Percentiles rank a stretch among this genome's conserved stretches.
These are phyloP conservation scores for Dicyrtoma fusca DNA, from an alignment of 2,888 invertebrate species.

Conservation along the genomic window DNA sequence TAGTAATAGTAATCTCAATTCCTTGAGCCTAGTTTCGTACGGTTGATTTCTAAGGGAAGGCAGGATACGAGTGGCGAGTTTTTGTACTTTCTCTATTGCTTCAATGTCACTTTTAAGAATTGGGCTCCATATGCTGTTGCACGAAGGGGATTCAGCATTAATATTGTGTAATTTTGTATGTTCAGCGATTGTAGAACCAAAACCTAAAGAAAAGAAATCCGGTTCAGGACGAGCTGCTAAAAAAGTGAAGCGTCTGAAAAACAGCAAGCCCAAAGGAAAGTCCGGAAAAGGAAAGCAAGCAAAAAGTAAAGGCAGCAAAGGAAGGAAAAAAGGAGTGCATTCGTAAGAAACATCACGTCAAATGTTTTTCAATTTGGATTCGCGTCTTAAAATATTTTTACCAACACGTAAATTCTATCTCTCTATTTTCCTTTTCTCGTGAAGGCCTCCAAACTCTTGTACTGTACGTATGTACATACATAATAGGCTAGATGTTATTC, in stretches of 20 bases:
- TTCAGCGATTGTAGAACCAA: not conserved
- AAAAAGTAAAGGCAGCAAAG: conserved; percentile 13
- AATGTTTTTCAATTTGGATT: conserved; percentile 7
- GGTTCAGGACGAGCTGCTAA: conserved; percentile 2
- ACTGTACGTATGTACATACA: not conserved
- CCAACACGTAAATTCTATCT: not conserved
- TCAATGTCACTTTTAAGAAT: too few species aligned
- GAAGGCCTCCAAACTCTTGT: conserved; percentile 1
- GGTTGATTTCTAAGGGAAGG: too few species aligned
- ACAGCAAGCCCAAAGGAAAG: conserved; percentile 17
- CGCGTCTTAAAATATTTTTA: conserved; percentile 22
- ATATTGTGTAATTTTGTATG: too few species aligned
- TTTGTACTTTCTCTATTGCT: too few species aligned
- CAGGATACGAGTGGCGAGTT: too few species aligned
- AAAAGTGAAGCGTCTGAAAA: conserved; percentile 25
- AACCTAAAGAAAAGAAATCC: conserved; percentile 12
- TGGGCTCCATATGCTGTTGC: too few species aligned
- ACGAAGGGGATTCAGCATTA: too few species aligned
- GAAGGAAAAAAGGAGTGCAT: conserved; percentile 10
- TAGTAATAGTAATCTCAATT: too few species aligned
- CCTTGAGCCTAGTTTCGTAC: too few species aligned
- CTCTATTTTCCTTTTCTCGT: conserved; percentile 1
- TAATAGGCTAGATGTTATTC: conserved; percentile 6
- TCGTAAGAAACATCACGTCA: not conserved
- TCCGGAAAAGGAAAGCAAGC: conserved; percentile 8